These are phyloP conservation scores for Malurus elegans DNA, from an alignment of 2,113 vertebrate genomes.

Conservation along the genomic window DNA sequence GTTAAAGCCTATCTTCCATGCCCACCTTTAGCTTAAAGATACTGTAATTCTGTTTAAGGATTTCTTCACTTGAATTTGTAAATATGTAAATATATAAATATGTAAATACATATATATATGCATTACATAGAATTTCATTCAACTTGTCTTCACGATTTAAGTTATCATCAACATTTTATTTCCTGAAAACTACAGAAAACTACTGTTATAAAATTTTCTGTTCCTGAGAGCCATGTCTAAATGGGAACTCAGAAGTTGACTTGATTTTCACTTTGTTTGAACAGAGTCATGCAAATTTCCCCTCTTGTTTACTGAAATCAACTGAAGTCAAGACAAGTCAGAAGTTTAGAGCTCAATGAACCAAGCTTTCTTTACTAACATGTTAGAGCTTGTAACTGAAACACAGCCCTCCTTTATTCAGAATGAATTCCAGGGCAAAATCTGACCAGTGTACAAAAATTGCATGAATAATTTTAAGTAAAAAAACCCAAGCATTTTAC, in stretches of 20 bases:
- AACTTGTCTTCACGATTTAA: not conserved
- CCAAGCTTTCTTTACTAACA: fast-evolving
- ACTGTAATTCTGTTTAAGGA: not conserved
- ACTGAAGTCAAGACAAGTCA: not conserved
- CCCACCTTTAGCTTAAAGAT: not conserved
- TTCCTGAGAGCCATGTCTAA: not conserved
- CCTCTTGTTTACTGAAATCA: not conserved
- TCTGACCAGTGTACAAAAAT: not conserved
- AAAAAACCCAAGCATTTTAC: not conserved
- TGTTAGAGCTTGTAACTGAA: not conserved
- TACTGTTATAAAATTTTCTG: not conserved
- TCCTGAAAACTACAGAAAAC: not conserved
- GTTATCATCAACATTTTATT: not conserved
- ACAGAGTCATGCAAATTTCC: not conserved
- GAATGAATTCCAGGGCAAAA: not conserved
- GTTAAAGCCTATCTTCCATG: not conserved
- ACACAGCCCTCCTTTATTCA: not conserved
- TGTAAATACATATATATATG: not conserved
- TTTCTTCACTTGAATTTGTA: not conserved
- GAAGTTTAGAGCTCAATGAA: not conserved
- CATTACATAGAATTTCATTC: not conserved
- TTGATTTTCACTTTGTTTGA: not conserved
- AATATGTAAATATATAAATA: not conserved
- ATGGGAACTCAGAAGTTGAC: not conserved
- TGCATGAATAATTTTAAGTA: not conserved